Evolutionary conservation across 2,888 invertebrate genomes (phyloP), one percentile per base, ranked within the genome.

Genomic region (Dryomyza anilis): DNA sequence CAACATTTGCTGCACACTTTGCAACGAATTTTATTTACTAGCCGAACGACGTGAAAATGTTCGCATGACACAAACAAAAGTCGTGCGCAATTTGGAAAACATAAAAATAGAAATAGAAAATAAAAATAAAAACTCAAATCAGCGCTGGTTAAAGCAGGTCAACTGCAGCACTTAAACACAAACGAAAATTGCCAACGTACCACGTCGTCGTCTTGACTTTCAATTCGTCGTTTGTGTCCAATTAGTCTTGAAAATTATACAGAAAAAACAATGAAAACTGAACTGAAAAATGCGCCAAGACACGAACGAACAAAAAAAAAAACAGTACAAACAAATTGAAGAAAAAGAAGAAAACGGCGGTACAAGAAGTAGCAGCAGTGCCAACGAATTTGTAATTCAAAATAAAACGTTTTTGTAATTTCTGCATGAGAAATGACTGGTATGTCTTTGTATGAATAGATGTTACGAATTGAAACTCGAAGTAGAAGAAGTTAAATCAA

Each of bases 221-320:
- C 46, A 50, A 59, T 48, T 48, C 59, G 23, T 50, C 59, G 59
- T 59, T 59, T 60, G 48, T 60, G 48, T 48, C 48, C 59, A 60
- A 60, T 60, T 60, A 60, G 48, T 60, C 48, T 48, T 60, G 36
- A 60, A 60, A 36, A 60, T 60, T 60, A 36, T 46, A 59, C 58
- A 46, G 30, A 27, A 36, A 30, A 45, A 59, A 46, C 45, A 59
- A 16, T 16, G 8, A 16, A 50, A 23, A 14, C 1, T 14, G 25
- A 14, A 12, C n/a, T n/a, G 21, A 50, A n/a, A 50, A 50, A 12
- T 14, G 16, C 36, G n/a, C 16, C 14, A 33, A 55, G 21, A 39
- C 23, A 55, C 55, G 39, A 23, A 55, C 21, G 23, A 55, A 55
- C 36, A 7, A 5, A 12, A 30, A 23, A 10, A 10, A 7, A 8